Evolutionary conservation across 1,140 invertebrate genomes (phyloP), one percentile per base, ranked within the genome.

Genomic region (Centruroides vittatus): DNA sequence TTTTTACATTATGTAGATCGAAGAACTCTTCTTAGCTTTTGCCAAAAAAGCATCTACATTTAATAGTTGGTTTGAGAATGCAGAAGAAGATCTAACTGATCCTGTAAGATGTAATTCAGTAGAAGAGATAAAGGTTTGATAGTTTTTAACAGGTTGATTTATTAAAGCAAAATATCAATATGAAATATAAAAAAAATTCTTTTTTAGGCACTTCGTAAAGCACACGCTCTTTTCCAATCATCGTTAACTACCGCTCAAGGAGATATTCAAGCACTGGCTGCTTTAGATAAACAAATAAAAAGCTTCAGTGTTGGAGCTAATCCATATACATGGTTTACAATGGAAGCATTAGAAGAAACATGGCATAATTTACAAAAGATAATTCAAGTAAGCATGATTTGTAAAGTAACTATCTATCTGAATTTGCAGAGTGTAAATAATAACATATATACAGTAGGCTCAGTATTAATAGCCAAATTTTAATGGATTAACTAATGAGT

Each of bases 321-420:
- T 78, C 97, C 97, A 0, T 99, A 99, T 81, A 99, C 97, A 53
- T 99, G 97, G 97, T 99, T 99, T 75, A 99, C 96, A 54, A 99
- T 99, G 95, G 95, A 99, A 77, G 94, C 95, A 47, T 79, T 99
- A 55, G 91, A 98, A 75, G 96, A 99, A 67, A 99, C 97, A 7
- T 99, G 97, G 97, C 82, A 85, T 55, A 99, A 99, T 74, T 78
- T 99, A 68, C 93, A 97, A 76, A 98, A 97, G 75, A 99, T 99
- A 69, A 99, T 99, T 71, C 80, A 82, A 75, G 79, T 78, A 63
- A 48, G 62, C 47, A 23, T 50, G 55, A 51, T 34, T 34, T n/a
- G 12, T 34, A 2, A 1, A 12, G 49, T 34, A 51, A 51, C 49
- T n/a, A 51, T 34, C 49, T 51, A 51, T 12, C 49, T 51, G 49